A percentile compares a stretch with the other conserved stretches of the same genome.
These are phyloP conservation scores for Cettia cetti DNA, from an alignment of 2,113 vertebrate genomes.

Conservation along the genomic window DNA sequence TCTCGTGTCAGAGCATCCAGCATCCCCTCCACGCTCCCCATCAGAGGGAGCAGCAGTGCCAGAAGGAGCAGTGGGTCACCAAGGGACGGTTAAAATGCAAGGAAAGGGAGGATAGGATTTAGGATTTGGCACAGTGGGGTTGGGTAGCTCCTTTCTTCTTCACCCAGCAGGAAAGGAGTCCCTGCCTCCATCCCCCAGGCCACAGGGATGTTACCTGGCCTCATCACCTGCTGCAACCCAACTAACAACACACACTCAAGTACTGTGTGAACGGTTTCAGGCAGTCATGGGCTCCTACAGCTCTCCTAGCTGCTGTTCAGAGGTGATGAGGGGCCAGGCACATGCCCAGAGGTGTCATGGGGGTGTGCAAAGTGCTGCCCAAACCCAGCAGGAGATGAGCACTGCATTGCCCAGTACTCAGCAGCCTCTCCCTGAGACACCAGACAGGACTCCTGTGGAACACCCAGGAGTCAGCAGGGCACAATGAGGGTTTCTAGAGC, in stretches of 20 bases:
- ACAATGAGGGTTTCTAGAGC: not conserved
- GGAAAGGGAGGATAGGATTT: not conserved
- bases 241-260: not conserved
- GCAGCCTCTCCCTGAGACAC: not conserved
- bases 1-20: not conserved
- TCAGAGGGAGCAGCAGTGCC: not conserved
- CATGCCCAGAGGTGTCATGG: accelerated
- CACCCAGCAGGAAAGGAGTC: not conserved
- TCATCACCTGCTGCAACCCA: not conserved
- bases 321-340: not conserved
- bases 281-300: not conserved
- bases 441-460: not conserved
- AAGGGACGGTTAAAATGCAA: not conserved
- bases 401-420: accelerated
- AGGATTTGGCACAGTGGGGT: not conserved
- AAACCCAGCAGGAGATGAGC: not conserved
- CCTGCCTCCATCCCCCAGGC: not conserved
- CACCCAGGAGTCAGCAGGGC: not conserved
- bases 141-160: not conserved
- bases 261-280: not conserved
- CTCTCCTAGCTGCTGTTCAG: not conserved
- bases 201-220: not conserved
- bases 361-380: not conserved
- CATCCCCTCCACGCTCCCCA: not conserved
- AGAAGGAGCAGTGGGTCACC: not conserved